A percentile compares a stretch with the other conserved stretches of the same genome.
Evolutionary conservation across 1,140 invertebrate species (phyloP).

Genomic region (Neocloeon triangulifer): DNA sequence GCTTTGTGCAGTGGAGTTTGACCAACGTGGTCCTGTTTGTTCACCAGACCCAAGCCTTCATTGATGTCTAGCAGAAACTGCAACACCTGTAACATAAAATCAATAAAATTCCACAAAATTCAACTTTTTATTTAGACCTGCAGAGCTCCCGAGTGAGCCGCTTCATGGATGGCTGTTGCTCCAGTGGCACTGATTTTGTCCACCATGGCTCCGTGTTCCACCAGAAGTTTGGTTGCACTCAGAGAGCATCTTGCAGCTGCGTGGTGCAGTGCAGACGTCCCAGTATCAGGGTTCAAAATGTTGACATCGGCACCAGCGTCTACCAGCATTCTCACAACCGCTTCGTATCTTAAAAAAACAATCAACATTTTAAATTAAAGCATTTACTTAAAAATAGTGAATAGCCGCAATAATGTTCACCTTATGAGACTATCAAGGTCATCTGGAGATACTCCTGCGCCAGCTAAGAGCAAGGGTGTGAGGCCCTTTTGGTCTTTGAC

Average conservation of each 20-base stretch:
- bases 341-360: constrained; percentile 8
- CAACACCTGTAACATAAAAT: constrained; percentile 1
- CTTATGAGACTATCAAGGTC: neutral
- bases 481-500: constrained; percentile 17
- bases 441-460: constrained; percentile 1
- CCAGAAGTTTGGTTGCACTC: constrained; percentile 17
- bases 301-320: constrained; percentile 11
- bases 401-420: too few species aligned
- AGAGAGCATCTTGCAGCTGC: constrained; percentile 19
- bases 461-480: constrained; percentile 17
- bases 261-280: constrained; percentile 21
- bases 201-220: constrained; percentile 20
- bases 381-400: too few species aligned
- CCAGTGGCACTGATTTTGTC: constrained; percentile 18
- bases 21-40: constrained; percentile 6
- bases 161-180: constrained; percentile 21
- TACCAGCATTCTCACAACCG: constrained; percentile 10
- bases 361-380: neutral
- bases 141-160: constrained; percentile 10
- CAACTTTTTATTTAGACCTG: neutral
- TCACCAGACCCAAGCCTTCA: neutral
- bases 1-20: constrained; percentile 15
- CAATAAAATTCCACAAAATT: too few species aligned
- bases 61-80: neutral
- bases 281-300: constrained; percentile 10